These are phyloP conservation scores for Sturnira hondurensis DNA, from an alignment of 2,113 vertebrate genomes.

Conservation along the genomic window DNA sequence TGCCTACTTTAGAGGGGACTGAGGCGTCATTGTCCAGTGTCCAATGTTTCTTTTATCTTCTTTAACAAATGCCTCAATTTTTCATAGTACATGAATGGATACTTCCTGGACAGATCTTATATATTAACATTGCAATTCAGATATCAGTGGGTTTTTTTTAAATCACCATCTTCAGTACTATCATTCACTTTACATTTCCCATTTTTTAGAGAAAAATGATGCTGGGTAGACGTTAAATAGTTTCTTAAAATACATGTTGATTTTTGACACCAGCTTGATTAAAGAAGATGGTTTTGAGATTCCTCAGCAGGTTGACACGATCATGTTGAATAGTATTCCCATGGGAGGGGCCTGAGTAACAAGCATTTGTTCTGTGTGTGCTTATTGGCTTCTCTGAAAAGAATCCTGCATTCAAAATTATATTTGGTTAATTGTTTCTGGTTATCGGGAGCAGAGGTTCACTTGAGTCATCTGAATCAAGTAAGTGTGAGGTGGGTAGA, in stretches of 20 bases:
- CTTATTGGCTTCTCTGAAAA: neutral
- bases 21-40: too few relatives aligned
- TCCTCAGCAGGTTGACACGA: neutral
- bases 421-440: neutral
- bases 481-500: neutral
- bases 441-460: neutral
- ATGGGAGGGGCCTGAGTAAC: neutral
- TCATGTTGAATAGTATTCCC: neutral
- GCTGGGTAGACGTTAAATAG: constrained; percentile 3
- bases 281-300: neutral
- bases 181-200: neutral
- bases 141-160: neutral
- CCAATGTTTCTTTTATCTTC: too few relatives aligned
- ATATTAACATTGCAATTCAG: neutral
- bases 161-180: neutral
- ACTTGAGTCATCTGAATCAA: neutral
- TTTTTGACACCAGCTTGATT: neutral
- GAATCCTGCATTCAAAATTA: neutral
- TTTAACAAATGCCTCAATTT: too few relatives aligned
- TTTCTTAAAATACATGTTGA: neutral
- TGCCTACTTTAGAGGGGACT: too few relatives aligned
- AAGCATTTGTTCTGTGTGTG: neutral
- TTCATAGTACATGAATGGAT: too few relatives aligned
- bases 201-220: neutral
- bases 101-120: too few relatives aligned